phyloP scores from a whole-genome alignment of 2,797 vertebrate species.

The Eidolon dupreanum region DNA sequence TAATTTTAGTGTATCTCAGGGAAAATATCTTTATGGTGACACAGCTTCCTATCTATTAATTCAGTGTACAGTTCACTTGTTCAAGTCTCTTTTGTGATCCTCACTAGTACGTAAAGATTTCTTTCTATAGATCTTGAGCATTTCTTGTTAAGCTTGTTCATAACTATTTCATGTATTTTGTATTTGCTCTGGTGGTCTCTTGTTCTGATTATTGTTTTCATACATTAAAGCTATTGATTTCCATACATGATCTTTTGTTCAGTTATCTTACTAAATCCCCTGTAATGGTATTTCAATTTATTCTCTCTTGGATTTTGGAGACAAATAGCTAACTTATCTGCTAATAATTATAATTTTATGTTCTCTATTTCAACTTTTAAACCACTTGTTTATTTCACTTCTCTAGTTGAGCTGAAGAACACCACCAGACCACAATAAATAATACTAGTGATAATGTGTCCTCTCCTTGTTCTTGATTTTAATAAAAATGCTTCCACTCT shows the following conservation, averaged over 20 bases:
- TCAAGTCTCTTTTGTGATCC: not conserved
- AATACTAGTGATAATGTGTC: not conserved
- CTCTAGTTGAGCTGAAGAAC: not conserved
- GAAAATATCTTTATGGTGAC: not conserved
- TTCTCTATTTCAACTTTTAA: slow-evolving; percentile 19
- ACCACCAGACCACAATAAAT: not conserved
- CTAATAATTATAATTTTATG: slow-evolving; percentile 37
- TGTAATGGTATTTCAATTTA: slow-evolving; percentile 17
- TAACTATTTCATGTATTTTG: not conserved
- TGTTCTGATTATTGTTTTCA: not conserved
- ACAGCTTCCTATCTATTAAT: not conserved
- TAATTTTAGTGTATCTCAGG: not conserved
- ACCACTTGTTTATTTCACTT: not conserved
- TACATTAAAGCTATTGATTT: slow-evolving; percentile 26
- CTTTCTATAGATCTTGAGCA: not conserved
- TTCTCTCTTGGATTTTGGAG: slow-evolving; percentile 7
- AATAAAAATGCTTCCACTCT: not conserved
- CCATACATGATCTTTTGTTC: not conserved
- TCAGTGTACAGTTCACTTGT: not conserved
- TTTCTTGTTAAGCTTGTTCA: not conserved
- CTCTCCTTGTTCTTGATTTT: not conserved
- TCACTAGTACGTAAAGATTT: not conserved
- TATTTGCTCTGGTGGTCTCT: not conserved
- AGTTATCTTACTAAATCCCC: not conserved
- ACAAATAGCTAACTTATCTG: not conserved